These are phyloP conservation scores for Pardosa pseudoannulata DNA, from an alignment of 2,888 invertebrate genomes.

Conservation along the genomic window DNA sequence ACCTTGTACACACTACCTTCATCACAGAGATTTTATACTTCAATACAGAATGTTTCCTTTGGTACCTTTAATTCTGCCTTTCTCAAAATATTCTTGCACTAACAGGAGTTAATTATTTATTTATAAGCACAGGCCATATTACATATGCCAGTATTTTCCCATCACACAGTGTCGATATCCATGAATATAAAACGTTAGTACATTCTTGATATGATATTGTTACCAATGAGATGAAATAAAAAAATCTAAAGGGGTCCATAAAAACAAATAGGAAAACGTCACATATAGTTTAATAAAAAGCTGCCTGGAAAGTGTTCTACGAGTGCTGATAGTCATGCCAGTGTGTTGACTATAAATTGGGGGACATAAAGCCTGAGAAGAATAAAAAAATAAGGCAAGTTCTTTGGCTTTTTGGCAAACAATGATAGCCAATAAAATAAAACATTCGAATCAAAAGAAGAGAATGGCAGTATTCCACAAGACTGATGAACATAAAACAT, in stretches of 20 bases:
- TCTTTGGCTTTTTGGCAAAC: slow-evolving; percentile 21
- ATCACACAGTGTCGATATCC: too few relatives aligned
- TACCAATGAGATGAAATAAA: too few relatives aligned
- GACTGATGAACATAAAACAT: slow-evolving; percentile 34
- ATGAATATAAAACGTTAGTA: too few relatives aligned
- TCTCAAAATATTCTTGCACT: too few relatives aligned
- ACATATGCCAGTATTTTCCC: too few relatives aligned
- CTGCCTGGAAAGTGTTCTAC: slow-evolving; percentile 61
- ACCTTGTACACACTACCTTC: too few relatives aligned
- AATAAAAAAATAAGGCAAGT: slow-evolving; percentile 26
- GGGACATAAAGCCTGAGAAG: slow-evolving; percentile 19
- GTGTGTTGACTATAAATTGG: slow-evolving; percentile 59
- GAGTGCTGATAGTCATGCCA: slow-evolving; percentile 66
- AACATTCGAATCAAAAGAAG: not conserved
- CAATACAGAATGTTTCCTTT: too few relatives aligned
- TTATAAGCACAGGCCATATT: too few relatives aligned
- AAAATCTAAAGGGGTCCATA: not conserved
- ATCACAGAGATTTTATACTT: too few relatives aligned
- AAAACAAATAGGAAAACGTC: not conserved
- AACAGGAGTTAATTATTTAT: too few relatives aligned
- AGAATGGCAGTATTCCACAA: slow-evolving; percentile 41
- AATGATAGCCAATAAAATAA: slow-evolving; percentile 17
- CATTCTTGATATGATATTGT: too few relatives aligned
- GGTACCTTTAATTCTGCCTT: too few relatives aligned
- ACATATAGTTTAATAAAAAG: slow-evolving; percentile 32